Evolutionary conservation across 2,888 invertebrate species (phyloP), one percentile per base, ranked within the genome.

Genomic region (Alcis repandata): DNA sequence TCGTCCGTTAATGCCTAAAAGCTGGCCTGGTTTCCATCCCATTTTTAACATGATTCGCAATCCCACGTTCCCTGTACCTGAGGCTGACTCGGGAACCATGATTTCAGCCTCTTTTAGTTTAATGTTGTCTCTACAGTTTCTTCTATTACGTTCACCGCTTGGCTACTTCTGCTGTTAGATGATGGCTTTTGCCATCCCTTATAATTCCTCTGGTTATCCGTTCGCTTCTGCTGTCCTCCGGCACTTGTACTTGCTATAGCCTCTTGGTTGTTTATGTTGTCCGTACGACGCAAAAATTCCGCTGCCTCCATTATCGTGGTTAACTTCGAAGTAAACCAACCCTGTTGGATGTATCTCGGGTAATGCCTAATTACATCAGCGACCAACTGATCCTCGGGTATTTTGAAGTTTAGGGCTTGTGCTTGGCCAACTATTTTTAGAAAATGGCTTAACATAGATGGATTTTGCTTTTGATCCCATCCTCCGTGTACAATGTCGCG

Each of bases 61-160:
- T 4, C 20, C 19, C 0, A 19, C 13, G 36, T 38, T 38, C 36
- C 52, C 52, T 52, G 20, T 38, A n/a, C 2, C 8, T 20, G 52
- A 38, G 19, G 36, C 36, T 52, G 52, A 52, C 52, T 38, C 52
- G 52, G 52, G 19, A 52, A 38, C 52, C 13, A 19, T 0, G n/a
- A 2, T 2, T 38, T 38, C 52, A 52, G 36, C 52, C 17, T 38
- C 36, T 1, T 11, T 13, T 52, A 52, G 38, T 52, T 52, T 52
- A 52, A 6, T 10, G 19, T 7, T 8, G 36, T 15, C 1, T 11
- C 15, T 3, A 11, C 19, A 19, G 15, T 32, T 0, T 19, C 17
- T 17, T 32, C n/a, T n/a, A n/a, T n/a, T n/a, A n/a, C n/a, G n/a
- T n/a, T n/a, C n/a, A n/a, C n/a, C n/a, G n/a, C n/a, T n/a, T n/a